A percentile compares a stretch with the other conserved stretches of the same genome.
phyloP scores from a whole-genome alignment of 2,797 vertebrate genomes.

The Caiman crocodilus region DNA sequence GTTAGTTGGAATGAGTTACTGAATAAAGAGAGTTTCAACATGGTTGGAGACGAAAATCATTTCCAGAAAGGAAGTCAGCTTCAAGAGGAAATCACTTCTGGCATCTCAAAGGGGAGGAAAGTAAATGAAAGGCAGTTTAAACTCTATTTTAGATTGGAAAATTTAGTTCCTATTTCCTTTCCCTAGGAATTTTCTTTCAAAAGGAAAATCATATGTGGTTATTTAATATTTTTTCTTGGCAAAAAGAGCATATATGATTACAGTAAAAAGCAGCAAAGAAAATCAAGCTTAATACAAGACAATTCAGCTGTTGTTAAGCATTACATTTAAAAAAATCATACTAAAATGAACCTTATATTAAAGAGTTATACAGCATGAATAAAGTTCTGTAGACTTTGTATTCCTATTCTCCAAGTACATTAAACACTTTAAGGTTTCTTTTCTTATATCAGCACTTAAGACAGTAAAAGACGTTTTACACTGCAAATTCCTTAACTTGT shows the following conservation, averaged over 20 bases:
- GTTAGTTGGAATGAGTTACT: conserved; percentile 69
- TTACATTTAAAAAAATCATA: not conserved
- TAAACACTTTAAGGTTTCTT: not conserved
- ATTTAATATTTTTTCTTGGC: not conserved
- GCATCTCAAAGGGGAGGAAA: conserved; percentile 76
- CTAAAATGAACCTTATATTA: not conserved
- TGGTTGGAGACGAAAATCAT: conserved; percentile 80
- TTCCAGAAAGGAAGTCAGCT: conserved; percentile 84
- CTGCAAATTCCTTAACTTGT: too few species aligned
- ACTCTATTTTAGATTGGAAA: conserved; percentile 67
- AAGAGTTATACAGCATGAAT: not conserved
- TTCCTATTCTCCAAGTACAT: not conserved
- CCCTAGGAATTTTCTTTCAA: not conserved
- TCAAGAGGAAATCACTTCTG: conserved; percentile 81
- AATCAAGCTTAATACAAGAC: not conserved
- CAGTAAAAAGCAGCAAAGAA: not conserved
- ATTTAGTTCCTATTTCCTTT: conserved; percentile 67
- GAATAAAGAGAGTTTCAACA: conserved; percentile 69
- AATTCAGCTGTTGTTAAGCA: not conserved
- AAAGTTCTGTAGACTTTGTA: not conserved
- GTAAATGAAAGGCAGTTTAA: conserved; percentile 71
- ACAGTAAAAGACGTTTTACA: not conserved
- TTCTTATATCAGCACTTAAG: not conserved
- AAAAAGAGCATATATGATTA: not conserved
- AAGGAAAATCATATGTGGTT: not conserved